Conservation (phyloP, 2,113 vertebrate genomes). For the Lipophrys pholis region DNA sequence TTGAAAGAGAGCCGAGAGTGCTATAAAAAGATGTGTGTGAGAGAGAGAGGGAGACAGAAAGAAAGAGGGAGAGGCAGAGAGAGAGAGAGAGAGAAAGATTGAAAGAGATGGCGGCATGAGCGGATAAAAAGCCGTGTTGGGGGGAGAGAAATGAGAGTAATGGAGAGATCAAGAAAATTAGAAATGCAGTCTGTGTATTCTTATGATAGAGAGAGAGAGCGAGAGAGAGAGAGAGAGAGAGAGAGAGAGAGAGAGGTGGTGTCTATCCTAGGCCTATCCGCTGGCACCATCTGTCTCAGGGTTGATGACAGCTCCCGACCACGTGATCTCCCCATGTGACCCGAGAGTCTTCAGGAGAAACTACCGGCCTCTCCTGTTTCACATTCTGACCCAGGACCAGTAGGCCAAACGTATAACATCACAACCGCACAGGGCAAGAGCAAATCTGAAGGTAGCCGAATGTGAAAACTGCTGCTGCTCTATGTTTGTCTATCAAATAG, state of each 20-base stretch:
- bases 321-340: conserved; percentile 75
- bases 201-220: conserved; percentile 33
- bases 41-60: conserved; percentile 40
- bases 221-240: conserved; percentile 4
- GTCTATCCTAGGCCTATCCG: conserved; percentile 58
- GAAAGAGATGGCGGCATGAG: conserved; percentile 49
- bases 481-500: conserved; percentile 4
- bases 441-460: conserved; percentile 15
- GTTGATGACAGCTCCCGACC: conserved; percentile 68
- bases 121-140: conserved; percentile 54
- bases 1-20: background rate
- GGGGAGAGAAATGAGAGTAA: conserved; percentile 50
- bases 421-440: conserved; percentile 23
- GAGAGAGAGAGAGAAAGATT: conserved; percentile 33
- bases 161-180: conserved; percentile 39
- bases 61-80: conserved; percentile 55
- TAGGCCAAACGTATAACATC: conserved; percentile 30
- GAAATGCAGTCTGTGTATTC: conserved; percentile 58
- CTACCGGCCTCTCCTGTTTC: conserved; percentile 41
- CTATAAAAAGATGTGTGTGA: background rate
- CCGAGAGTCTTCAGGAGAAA: conserved; percentile 52
- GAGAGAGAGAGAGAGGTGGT: conserved; percentile 32
- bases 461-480: conserved; percentile 15
- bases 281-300: conserved; percentile 76
- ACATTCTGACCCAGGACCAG: conserved; percentile 41